Percentiles rank a stretch among this genome's conserved stretches.
phyloP scores from a whole-genome alignment of 2,888 invertebrate species.

The Frankliniella intonsa region DNA sequence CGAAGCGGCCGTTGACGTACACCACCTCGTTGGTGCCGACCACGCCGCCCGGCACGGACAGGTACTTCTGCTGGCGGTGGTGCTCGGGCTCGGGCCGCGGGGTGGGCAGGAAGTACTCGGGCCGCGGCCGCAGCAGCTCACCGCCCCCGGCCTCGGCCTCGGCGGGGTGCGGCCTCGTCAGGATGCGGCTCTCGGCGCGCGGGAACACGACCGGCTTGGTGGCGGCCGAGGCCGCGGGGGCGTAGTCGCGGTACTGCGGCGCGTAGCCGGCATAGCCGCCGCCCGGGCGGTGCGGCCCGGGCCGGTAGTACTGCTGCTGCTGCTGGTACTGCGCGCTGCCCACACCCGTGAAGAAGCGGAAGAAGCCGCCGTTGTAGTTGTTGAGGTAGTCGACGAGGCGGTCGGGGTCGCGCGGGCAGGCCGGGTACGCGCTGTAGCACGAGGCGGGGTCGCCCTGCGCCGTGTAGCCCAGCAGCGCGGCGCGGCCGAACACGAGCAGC shows the following conservation, averaged over 20 bases:
- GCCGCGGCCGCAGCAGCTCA: not conserved
- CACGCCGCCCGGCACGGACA: not conserved
- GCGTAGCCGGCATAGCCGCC: constrained; percentile 32
- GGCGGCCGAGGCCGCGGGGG: constrained; percentile 15
- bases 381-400: constrained; percentile 72
- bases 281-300: constrained; percentile 32
- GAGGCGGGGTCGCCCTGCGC: constrained; percentile 56
- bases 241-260: constrained; percentile 35
- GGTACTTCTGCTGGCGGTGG: not conserved
- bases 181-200: constrained; percentile 30
- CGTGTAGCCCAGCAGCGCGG: constrained; percentile 68
- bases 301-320: constrained; percentile 36
- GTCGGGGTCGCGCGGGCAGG: constrained; percentile 68
- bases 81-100: not conserved
- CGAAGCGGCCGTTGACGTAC: not conserved
- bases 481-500: constrained; percentile 66
- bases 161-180: constrained; percentile 29
- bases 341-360: constrained; percentile 65
- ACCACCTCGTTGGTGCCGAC: not conserved
- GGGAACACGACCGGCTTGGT: not conserved
- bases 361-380: constrained; percentile 82
- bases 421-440: constrained; percentile 63
- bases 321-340: constrained; percentile 45
- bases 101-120: constrained; percentile 7
- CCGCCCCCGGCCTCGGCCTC: not conserved